Evolutionary conservation across 2,797 vertebrate genomes (phyloP).

Genomic region (Acomys russatus): DNA sequence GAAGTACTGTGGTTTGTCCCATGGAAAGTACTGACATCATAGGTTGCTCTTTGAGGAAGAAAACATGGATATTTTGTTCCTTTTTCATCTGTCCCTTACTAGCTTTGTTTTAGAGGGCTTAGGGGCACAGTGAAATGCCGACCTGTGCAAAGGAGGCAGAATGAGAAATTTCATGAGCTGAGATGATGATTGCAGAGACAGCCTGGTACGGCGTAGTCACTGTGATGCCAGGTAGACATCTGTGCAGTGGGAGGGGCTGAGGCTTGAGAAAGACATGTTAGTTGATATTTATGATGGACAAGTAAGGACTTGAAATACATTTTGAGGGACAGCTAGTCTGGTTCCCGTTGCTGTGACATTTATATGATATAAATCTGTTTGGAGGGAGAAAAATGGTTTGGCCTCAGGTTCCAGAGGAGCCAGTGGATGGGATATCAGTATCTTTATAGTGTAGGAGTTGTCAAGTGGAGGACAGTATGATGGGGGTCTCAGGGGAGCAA

Average conservation of each 20-base stretch:
- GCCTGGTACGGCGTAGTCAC: not conserved
- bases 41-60: not conserved
- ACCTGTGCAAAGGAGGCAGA: not conserved
- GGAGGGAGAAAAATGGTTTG: not conserved
- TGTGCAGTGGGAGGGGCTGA: too few species aligned
- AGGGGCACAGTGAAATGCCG: not conserved
- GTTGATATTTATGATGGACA: not conserved
- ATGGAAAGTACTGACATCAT: not conserved
- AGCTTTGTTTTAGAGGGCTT: not conserved
- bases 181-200: not conserved
- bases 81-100: not conserved
- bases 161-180: not conserved
- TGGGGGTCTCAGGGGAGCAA: not conserved
- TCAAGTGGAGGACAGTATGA: not conserved
- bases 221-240: accelerated
- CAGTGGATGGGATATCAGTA: not conserved
- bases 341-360: not conserved
- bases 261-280: not conserved
- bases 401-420: not conserved
- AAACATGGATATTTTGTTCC: not conserved
- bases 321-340: not conserved
- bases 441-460: not conserved
- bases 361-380: not conserved
- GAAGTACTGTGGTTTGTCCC: accelerated
- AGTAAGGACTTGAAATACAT: not conserved